Base-by-base conservation (phyloP, 2,113 vertebrate species). In the Gopherus evgoodei region DNA sequence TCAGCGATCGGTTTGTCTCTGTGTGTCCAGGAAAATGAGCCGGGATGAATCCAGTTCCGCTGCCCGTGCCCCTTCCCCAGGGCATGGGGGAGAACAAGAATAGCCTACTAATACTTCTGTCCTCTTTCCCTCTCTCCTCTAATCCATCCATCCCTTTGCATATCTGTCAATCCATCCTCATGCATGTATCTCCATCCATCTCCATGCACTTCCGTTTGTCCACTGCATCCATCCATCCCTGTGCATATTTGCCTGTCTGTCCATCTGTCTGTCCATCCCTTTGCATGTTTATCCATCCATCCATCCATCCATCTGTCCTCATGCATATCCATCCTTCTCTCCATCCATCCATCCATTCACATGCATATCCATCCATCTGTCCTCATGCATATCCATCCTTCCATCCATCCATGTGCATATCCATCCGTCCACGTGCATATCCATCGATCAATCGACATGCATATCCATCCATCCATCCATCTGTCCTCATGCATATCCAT, bases 71-170 rank as follows among this genome's bases (percentile, higher is more conserved):
- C 78, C 89, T 57, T 44, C 53, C 42, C 27, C 47, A 59, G 14
- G 8, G 35, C 35, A n/a, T 3, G 16, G 78, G 65, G 49, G 21
- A 83, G n/a, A 31, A 38, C 24, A 12, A n/a, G 86, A n/a, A n/a
- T 83, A 92, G 90, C 89, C 35, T 57, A 69, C 92, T 93, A 90
- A 93, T 84, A 84, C 86, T 72, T 98, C 84, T 96, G 93, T 27
- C 90, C 92, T 52, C 27, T 93, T 93, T 76, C 79, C 95, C 85
- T 89, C n/a, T 95, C 83, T 96, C 86, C 76, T 35, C 57, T 59
- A n/a, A 25, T 17, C 11, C 75, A 6, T 47, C 80, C 35, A 31
- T 85, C 96, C 38, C 27, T 29, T 38, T 35, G 59, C 29, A 35
- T 49, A 8, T 81, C 31, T 44, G 14, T 31, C 27, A 50, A 29